These are phyloP conservation scores for Trypoxylon attenuatum DNA, from an alignment of 2,888 invertebrate genomes.

Conservation along the genomic window DNA sequence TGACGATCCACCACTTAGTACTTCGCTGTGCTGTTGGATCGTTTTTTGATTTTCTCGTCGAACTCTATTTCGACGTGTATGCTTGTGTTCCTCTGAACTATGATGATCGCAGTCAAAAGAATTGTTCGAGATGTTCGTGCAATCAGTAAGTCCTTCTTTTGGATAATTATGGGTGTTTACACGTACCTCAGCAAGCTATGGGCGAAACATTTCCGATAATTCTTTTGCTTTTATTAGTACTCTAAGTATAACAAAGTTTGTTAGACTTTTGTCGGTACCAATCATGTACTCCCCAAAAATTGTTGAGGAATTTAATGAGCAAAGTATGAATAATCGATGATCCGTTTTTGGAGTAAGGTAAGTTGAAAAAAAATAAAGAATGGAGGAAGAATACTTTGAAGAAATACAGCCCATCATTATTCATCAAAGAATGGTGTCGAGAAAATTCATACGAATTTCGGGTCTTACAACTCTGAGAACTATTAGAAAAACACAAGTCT, in stretches of 20 bases:
- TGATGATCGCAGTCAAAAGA: neutral
- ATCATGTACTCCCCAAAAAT: slow-evolving; percentile 35
- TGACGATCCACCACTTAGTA: slow-evolving; percentile 15
- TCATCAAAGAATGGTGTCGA: slow-evolving; percentile 23
- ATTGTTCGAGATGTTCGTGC: neutral
- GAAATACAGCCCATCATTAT: slow-evolving; percentile 29
- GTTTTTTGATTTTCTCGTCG: slow-evolving; percentile 23
- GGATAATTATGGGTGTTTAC: no score
- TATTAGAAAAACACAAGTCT: neutral
- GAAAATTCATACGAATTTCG: neutral
- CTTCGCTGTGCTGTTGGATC: slow-evolving; percentile 21
- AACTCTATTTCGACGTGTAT: neutral
- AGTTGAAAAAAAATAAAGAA: slow-evolving; percentile 33
- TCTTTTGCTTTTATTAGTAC: slow-evolving; percentile 15
- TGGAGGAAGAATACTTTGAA: slow-evolving; percentile 34
- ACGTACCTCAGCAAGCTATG: no score
- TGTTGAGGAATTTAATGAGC: slow-evolving; percentile 25
- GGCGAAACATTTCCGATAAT: slow-evolving; percentile 19
- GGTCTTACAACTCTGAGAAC: slow-evolving; percentile 1
- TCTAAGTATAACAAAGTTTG: slow-evolving; percentile 6
- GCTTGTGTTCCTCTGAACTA: no score
- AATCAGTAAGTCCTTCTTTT: no score
- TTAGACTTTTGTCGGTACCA: slow-evolving; percentile 28
- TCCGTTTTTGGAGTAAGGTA: slow-evolving; percentile 37
- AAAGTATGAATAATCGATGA: slow-evolving; percentile 23